Percentiles rank a stretch among this genome's conserved stretches.
These are phyloP conservation scores for Falco rusticolus DNA, from an alignment of 2,797 vertebrate genomes.

Conservation along the genomic window DNA sequence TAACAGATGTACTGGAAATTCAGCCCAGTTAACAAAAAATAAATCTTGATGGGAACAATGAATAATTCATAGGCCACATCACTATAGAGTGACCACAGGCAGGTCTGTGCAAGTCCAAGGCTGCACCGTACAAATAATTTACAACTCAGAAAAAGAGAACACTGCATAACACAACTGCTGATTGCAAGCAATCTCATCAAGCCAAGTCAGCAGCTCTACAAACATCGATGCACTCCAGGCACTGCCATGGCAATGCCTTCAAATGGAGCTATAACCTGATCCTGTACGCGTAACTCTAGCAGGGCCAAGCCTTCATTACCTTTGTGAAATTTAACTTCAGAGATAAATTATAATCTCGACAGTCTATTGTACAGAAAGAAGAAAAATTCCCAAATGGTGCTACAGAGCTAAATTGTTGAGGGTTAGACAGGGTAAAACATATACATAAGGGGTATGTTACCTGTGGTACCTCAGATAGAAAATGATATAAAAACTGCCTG, in stretches of 20 bases:
- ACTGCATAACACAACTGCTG: not conserved
- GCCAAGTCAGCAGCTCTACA: conserved; percentile 40
- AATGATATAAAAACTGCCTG: not conserved
- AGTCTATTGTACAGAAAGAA: not conserved
- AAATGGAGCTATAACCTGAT: not conserved
- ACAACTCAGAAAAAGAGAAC: not conserved
- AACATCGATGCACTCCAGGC: not conserved
- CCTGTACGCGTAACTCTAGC: not conserved
- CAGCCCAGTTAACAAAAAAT: not conserved
- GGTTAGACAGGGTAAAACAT: not conserved
- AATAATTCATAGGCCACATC: conserved; percentile 14
- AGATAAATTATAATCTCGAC: not conserved
- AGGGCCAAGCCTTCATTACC: not conserved
- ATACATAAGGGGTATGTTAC: no score
- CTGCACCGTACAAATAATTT: not conserved
- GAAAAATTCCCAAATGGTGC: not conserved
- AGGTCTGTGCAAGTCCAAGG: not conserved
- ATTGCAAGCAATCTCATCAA: not conserved
- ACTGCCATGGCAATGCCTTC: not conserved
- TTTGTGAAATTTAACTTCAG: not conserved
- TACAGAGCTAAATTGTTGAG: not conserved
- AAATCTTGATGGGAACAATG: not conserved
- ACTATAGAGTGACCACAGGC: not conserved
- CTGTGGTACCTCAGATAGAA: not conserved
- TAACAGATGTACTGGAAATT: not conserved